These are phyloP conservation scores for Drosophila mercatorum DNA, from an alignment of 2,888 invertebrate species.

Conservation along the genomic window DNA sequence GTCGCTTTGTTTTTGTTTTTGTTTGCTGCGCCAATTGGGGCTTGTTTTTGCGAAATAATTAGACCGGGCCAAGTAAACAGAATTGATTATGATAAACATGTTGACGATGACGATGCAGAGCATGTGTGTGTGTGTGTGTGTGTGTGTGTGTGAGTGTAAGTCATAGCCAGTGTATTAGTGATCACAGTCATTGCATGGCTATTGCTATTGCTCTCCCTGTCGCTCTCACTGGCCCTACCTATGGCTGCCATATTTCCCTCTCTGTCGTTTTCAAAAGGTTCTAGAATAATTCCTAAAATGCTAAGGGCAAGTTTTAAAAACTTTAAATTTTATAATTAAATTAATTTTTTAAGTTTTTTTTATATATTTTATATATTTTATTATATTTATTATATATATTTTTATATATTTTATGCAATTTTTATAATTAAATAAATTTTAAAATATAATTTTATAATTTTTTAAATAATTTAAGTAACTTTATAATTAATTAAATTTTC, in stretches of 20 bases:
- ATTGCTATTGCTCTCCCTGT: no score
- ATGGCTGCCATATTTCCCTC: no score
- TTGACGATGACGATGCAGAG: constrained; percentile 36
- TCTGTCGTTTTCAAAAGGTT: not conserved
- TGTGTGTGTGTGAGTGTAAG: not conserved
- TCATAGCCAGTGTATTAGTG: not conserved
- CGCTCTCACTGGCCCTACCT: not conserved
- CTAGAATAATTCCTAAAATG: not conserved
- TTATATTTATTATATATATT: no score
- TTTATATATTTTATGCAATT: no score
- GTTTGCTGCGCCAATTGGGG: constrained; percentile 42
- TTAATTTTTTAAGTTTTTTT: no score
- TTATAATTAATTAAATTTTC: no score
- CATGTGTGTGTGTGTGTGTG: not conserved
- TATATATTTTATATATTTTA: no score
- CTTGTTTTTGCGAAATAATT: constrained; percentile 55
- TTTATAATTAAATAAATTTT: no score
- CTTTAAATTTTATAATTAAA: not conserved
- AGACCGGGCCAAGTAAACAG: constrained; percentile 40
- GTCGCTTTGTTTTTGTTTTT: constrained; percentile 22
- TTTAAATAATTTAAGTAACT: no score
- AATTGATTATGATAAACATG: constrained; percentile 63
- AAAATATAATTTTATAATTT: no score
- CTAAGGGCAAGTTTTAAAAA: not conserved
- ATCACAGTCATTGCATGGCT: not conserved